These are phyloP conservation scores for Salvelinus namaycush DNA, from an alignment of 2,113 vertebrate genomes.

Conservation along the genomic window DNA sequence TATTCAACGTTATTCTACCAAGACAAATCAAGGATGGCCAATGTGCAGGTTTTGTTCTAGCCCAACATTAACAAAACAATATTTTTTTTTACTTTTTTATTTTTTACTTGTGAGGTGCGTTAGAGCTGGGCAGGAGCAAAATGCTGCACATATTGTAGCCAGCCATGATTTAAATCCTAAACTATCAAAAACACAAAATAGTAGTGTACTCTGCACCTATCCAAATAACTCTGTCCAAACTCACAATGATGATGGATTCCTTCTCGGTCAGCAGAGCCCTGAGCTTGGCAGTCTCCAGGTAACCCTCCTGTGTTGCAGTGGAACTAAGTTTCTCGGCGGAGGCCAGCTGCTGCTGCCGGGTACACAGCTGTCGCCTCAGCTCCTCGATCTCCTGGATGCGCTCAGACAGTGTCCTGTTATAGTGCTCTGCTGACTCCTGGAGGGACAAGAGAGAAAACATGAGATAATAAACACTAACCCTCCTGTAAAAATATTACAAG, in stretches of 20 bases:
- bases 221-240: conserved; percentile 24
- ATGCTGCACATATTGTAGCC: too few species aligned
- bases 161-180: too few species aligned
- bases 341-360: conserved; percentile 63
- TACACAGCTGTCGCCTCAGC: conserved; percentile 67
- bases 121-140: too few species aligned
- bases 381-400: conserved; percentile 70
- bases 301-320: conserved; percentile 60
- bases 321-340: conserved; percentile 60
- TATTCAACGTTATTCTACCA: background rate
- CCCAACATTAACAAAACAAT: too few species aligned
- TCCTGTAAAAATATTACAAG: background rate
- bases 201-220: background rate
- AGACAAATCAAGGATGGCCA: too few species aligned
- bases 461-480: background rate
- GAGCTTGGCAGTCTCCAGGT: conserved; percentile 67
- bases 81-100: too few species aligned
- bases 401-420: conserved; percentile 71
- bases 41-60: too few species aligned
- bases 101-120: too few species aligned
- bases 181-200: background rate
- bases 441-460: conserved; percentile 13
- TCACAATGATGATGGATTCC: conserved; percentile 74
- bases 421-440: conserved; percentile 73
- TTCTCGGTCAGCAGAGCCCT: conserved; percentile 68